Base-by-base conservation (phyloP, 2,113 vertebrate genomes). In the Sigmodon hispidus region DNA sequence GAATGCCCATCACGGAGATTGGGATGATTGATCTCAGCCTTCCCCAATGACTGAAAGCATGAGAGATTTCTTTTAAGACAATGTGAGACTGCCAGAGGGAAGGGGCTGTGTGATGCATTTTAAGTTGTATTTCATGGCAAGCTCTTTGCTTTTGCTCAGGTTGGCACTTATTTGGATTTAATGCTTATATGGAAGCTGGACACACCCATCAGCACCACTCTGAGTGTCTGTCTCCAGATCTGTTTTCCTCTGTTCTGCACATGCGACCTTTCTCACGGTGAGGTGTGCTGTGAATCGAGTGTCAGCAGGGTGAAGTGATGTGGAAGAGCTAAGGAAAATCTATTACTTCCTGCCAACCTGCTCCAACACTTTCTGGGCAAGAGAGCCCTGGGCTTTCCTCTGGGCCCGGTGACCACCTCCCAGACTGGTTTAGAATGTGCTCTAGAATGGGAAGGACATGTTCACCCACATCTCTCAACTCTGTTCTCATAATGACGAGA, bases 221-320 rank as follows among this genome's bases (percentile, higher is more conserved):
- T 36, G n/a, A n/a, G n/a, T n/a, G 48, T 57, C 48, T 55, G 67
- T 43, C 73, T 72, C 40, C 5, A 3, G 70, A 55, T 45, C 50
- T 26, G 9, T 4, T 11, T 70, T 45, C 57, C 55, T 83, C n/a
- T n/a, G 50, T 29, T 59, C 55, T 34, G 5, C 5, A 13, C 34
- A 15, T 5, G 85, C 26, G 26, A 4, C 0, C 12, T 52, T 26
- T 17, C 57, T 34, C 4, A 1, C 36, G 81, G 69, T 17, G 9
- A 26, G n/a, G 40, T 7, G 24, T 57, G 16, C 17, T 21, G 16
- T 17, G 65, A 21, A 21, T 8, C 0, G 2, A 36, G 36, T 29
- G 13, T n/a, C 77, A 55, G 31, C 24, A 40, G 75, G 40, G 84
- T 48, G 75, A 84, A 34, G 55, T 22, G 50, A n/a, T 2, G 40